Evolutionary conservation across 2,888 invertebrate genomes (phyloP).

Genomic region (Griposia aprilina): DNA sequence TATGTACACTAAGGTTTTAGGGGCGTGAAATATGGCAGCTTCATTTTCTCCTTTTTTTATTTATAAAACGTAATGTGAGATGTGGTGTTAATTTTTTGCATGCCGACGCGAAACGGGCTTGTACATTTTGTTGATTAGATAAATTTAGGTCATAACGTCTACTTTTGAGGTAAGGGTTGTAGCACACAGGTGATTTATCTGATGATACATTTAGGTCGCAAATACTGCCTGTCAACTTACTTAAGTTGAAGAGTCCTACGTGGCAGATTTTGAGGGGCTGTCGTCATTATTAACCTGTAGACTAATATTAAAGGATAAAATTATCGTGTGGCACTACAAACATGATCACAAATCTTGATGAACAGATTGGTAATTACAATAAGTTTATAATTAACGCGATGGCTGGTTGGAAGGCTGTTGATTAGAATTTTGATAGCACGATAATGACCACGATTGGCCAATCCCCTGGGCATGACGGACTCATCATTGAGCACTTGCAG

Average conservation of each 20-base stretch:
- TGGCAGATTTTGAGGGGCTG: neutral
- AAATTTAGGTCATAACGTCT: conserved; percentile 31
- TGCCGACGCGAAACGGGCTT: conserved; percentile 37
- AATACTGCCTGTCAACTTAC: neutral
- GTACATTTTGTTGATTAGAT: conserved; percentile 50
- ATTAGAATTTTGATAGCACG: too few relatives aligned
- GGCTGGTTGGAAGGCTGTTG: too few relatives aligned
- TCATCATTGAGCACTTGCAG: too few relatives aligned
- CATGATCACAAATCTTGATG: neutral
- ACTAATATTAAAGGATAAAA: neutral
- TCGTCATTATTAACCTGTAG: neutral
- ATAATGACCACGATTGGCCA: neutral
- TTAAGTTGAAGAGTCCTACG: conserved; percentile 6
- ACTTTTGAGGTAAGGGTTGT: conserved; percentile 23
- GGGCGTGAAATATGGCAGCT: conserved; percentile 63
- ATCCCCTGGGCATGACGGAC: too few relatives aligned
- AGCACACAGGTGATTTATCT: conserved; percentile 22
- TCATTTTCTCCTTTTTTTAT: conserved; percentile 59
- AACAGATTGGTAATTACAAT: too few relatives aligned
- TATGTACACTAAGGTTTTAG: conserved; percentile 46
- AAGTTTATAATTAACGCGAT: neutral
- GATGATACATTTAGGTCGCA: conserved; percentile 43
- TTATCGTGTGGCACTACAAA: neutral
- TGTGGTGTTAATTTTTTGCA: conserved; percentile 54
- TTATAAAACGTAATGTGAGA: conserved; percentile 46